Base-by-base conservation (phyloP, 2,113 vertebrate species). In the Syngnathus typhle region DNA sequence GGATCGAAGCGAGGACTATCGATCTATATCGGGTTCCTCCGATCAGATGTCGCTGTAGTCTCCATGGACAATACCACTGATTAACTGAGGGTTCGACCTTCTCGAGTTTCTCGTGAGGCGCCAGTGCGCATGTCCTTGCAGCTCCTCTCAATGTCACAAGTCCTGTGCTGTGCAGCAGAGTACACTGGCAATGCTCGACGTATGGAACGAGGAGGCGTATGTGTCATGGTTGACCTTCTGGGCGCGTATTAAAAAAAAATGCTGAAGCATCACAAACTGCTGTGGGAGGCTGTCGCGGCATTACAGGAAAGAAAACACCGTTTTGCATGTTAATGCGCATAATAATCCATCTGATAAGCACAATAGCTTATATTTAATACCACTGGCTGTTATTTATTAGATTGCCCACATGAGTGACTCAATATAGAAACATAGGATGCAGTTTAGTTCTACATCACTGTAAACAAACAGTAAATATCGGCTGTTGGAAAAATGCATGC, bases 51-150 rank as follows among this genome's bases (percentile, higher is more conserved):
- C 81, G 32, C 19, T 67, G 76, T 77, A 67, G 70, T 77, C 70
- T 60, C 21, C 23, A 58, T 9, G 58, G 74, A 82, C 84, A 79
- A 86, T 79, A 68, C 72, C 10, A 76, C 80, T 88, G 78, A 89
- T 87, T 79, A 82, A 77, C 71, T 49, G 13, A 58, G 63, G 19
- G 32, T 15, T 11, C 73, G 75, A 79, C 80, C 76, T 66, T 70
- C 75, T 77, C 74, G 1, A 2, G 76, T 84, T 80, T 65, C 71
- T 5, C 52, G 1, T 1, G 68, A 32, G 4, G 52, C 67, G 44
- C 16, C 70, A 74, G 39, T 74, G 77, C 70, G 73, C 78, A 71
- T 76, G 82, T 60, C 78, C 76, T 76, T 65, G 65, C 13, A 38
- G 59, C 49, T 6, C 21, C 6, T 52, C 51, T 82, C 80, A 85